Percentiles rank a stretch among this genome's conserved stretches.
Evolutionary conservation across 2,797 vertebrate species (phyloP).

Genomic region (Smutsia gigantea): DNA sequence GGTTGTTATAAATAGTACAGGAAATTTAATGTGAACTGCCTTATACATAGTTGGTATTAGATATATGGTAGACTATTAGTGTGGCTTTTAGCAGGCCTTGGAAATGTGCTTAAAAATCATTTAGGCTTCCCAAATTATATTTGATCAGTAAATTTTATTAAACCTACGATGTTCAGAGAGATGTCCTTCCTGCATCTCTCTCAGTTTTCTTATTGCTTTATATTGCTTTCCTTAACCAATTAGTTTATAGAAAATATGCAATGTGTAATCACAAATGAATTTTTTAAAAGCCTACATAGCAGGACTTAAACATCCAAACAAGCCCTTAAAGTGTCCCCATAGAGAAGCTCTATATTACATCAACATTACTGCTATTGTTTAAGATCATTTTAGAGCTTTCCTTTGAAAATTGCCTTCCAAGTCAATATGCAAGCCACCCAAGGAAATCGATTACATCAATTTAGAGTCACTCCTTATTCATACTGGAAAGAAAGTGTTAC

Average conservation of each 20-base stretch:
- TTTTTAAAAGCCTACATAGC: constrained; percentile 60
- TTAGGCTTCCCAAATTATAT: constrained; percentile 55
- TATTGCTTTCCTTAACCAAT: constrained; percentile 53
- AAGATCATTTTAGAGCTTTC: constrained; percentile 46
- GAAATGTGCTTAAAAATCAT: constrained; percentile 60
- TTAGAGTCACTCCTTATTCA: neutral
- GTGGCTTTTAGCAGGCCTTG: constrained; percentile 46
- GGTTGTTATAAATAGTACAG: constrained; percentile 20
- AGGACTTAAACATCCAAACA: constrained; percentile 53
- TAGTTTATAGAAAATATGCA: constrained; percentile 67
- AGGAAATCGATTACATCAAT: constrained; percentile 20
- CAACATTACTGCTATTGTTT: constrained; percentile 35
- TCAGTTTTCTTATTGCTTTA: constrained; percentile 10
- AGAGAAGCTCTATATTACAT: constrained; percentile 45
- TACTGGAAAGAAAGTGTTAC: constrained; percentile 9
- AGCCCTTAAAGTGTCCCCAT: neutral
- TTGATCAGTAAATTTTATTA: constrained; percentile 67
- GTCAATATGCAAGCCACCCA: constrained; percentile 9
- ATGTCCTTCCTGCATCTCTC: constrained; percentile 28
- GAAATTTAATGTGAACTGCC: constrained; percentile 50
- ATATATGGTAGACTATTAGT: constrained; percentile 47
- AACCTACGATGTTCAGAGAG: constrained; percentile 18
- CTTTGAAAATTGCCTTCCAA: constrained; percentile 65
- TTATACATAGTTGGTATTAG: constrained; percentile 31
- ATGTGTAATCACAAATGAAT: constrained; percentile 62